These are phyloP conservation scores for Scaptomyza polygonia DNA, from an alignment of 2,888 invertebrate species.

Conservation along the genomic window DNA sequence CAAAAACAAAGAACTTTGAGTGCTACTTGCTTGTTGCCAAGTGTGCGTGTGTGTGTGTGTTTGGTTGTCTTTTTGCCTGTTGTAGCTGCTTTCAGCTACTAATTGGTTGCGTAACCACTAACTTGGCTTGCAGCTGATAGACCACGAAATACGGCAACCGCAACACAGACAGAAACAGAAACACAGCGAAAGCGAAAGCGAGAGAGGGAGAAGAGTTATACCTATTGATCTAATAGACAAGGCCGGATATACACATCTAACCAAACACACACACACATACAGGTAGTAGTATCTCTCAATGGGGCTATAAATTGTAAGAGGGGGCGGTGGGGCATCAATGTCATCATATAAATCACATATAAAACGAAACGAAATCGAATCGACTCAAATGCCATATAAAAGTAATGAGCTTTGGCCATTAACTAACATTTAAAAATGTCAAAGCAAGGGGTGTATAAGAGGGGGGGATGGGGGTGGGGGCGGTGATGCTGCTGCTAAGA, in stretches of 20 bases:
- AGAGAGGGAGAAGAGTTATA: not conserved
- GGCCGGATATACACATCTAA: constrained; percentile 12
- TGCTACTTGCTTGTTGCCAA: no score
- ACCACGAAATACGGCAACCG: constrained; percentile 23
- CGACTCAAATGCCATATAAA: constrained; percentile 42
- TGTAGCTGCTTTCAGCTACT: constrained; percentile 15
- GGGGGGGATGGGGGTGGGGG: not conserved
- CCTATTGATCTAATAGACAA: constrained; percentile 46
- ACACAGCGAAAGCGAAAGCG: not conserved
- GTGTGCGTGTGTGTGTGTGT: not conserved
- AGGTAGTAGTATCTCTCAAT: constrained; percentile 5
- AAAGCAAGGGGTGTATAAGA: constrained; percentile 25
- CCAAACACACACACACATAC: constrained; percentile 7
- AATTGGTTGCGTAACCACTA: constrained; percentile 28
- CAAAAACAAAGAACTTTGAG: not conserved
- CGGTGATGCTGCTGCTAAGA: no score
- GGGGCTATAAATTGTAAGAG: no score
- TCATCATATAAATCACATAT: constrained; percentile 69
- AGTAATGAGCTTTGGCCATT: constrained; percentile 74
- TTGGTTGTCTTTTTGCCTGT: constrained; percentile 5
- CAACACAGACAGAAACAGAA: no score
- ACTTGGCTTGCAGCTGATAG: constrained; percentile 1
- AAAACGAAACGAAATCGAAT: constrained; percentile 39
- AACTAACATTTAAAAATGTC: constrained; percentile 76
- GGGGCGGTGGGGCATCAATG: no score